Evolutionary conservation across 1,140 invertebrate species (phyloP).

Genomic region (Cotesia glomerata): DNA sequence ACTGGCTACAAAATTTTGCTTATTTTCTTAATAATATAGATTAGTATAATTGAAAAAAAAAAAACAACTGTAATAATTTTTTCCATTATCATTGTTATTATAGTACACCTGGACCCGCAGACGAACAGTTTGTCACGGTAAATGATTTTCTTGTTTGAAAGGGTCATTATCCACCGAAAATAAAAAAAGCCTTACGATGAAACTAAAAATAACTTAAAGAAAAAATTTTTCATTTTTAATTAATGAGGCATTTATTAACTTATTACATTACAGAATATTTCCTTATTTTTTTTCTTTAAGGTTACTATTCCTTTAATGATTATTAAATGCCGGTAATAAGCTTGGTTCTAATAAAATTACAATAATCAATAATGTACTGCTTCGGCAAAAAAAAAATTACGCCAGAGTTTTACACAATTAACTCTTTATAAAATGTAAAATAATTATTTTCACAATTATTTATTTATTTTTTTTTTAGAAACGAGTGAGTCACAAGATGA

Average conservation of each 20-base stretch:
- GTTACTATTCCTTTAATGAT: constrained; percentile 35
- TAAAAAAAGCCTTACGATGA: not conserved
- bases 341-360: constrained; percentile 50
- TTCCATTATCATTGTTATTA: not conserved
- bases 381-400: constrained; percentile 13
- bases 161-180: constrained; percentile 8
- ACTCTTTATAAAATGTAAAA: constrained; percentile 20
- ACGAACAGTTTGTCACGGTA: constrained; percentile 23
- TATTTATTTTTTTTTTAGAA: not conserved
- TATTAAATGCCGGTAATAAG: constrained; percentile 49
- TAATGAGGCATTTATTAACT: constrained; percentile 51
- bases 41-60: no score
- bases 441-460: not conserved
- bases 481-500: constrained; percentile 10
- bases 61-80: no score
- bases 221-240: constrained; percentile 21
- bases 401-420: constrained; percentile 13
- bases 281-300: constrained; percentile 34
- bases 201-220: not conserved
- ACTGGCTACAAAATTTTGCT: no score
- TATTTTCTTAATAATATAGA: no score
- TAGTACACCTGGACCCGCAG: constrained; percentile 45
- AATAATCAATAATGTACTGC: constrained; percentile 29
- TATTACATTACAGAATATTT: constrained; percentile 50
- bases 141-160: constrained; percentile 16